Conservation (phyloP, 2,797 vertebrate species). For the Passerculus sandwichensis region DNA sequence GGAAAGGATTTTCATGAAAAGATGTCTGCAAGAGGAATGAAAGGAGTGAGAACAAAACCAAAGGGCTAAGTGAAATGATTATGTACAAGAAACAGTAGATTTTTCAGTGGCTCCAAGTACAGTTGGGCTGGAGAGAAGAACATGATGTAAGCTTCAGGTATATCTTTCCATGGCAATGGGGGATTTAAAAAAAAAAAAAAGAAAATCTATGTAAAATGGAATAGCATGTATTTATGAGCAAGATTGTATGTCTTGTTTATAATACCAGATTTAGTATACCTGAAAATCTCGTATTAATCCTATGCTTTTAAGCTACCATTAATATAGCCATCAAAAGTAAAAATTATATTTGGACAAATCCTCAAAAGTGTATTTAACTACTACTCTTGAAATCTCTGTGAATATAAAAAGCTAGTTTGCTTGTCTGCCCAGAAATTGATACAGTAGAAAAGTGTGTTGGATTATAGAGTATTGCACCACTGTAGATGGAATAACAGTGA, state of each 20-base stretch:
- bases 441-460: neutral
- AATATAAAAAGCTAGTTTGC: neutral
- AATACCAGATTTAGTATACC: neutral
- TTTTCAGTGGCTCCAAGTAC: neutral
- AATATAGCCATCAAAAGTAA: neutral
- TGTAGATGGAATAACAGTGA: neutral
- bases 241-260: neutral
- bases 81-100: neutral
- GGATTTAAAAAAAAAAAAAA: neutral
- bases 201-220: neutral
- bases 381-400: neutral
- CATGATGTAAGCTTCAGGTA: neutral
- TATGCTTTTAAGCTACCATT: neutral
- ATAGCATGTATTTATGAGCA: neutral
- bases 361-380: neutral
- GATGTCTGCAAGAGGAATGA: neutral
- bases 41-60: neutral
- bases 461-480: neutral
- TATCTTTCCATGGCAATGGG: neutral
- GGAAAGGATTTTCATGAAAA: too few species aligned
- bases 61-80: neutral
- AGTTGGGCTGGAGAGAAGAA: neutral
- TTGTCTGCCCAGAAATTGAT: neutral
- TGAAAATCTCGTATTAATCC: neutral
- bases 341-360: neutral